A percentile compares a stretch with the other conserved stretches of the same genome.
Conservation (phyloP, 2,888 invertebrate genomes). For the Phlogophora meticulosa region DNA sequence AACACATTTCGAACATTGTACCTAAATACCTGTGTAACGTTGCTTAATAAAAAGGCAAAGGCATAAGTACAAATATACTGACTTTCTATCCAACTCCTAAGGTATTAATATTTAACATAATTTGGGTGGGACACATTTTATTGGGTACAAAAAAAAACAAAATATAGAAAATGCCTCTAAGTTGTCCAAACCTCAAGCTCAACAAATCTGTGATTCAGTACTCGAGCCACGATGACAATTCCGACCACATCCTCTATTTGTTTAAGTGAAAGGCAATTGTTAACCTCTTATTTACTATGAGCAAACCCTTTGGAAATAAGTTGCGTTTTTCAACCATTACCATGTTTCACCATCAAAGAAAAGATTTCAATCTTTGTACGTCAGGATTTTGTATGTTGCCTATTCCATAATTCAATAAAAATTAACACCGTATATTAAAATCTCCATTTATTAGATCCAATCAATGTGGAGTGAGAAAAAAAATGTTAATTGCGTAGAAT, state of each 20-base stretch:
- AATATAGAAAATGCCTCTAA: background rate
- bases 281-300: conserved; percentile 82
- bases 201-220: conserved; percentile 55
- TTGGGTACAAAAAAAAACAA: too few species aligned
- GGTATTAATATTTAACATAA: background rate
- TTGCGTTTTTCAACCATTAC: conserved; percentile 68
- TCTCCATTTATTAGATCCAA: conserved; percentile 54
- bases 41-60: background rate
- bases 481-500: conserved; percentile 61
- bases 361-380: background rate
- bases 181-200: background rate
- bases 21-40: conserved; percentile 16
- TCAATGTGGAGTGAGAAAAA: conserved; percentile 55
- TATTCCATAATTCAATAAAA: conserved; percentile 43
- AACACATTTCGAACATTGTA: conserved; percentile 25
- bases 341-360: background rate
- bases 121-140: background rate
- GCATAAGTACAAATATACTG: background rate
- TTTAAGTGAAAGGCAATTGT: conserved; percentile 85
- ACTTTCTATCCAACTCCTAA: background rate
- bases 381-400: conserved; percentile 14
- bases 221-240: conserved; percentile 80
- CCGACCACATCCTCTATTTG: conserved; percentile 87
- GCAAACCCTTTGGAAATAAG: conserved; percentile 80
- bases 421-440: conserved; percentile 35